Evolutionary conservation across 2,888 invertebrate species (phyloP), one percentile per base, ranked within the genome.

Genomic region (Chalcis sispes): DNA sequence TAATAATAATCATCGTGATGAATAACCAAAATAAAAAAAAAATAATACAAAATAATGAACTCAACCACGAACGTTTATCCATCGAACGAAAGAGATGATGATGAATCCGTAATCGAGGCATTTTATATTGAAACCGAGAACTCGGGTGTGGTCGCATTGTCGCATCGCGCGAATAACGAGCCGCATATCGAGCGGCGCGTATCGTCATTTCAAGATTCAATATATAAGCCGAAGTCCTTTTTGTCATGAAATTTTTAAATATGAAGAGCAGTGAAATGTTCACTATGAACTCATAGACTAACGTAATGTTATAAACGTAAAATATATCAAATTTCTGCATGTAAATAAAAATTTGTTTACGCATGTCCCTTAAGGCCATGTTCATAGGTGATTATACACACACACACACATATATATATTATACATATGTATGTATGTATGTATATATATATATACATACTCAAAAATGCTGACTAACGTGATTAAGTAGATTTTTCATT

Each of bases 401-500:
- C 10, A 36, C 10, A 36, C 36, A 36, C 36, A 36, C 36, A 36
- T 10, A 36, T n/a, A n/a, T n/a, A n/a, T n/a, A n/a, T n/a, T n/a
- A n/a, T n/a, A n/a, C n/a, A n/a, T n/a, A n/a, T n/a, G n/a, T n/a
- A n/a, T n/a, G n/a, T n/a, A n/a, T n/a, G n/a, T n/a, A n/a, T n/a
- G n/a, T n/a, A n/a, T n/a, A n/a, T n/a, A n/a, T n/a, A n/a, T n/a
- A 46, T 46, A 46, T n/a, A 46, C 20, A 50, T 50, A 64, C 64
- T 72, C 56, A 64, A 56, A 40, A 23, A 72, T 32, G 64, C 54
- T 72, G 72, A 72, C 27, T 65, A 56, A 62, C 25, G 40, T 42
- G 42, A 59, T 71, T 56, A 72, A 72, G 29, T 72, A 72, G 72
- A 72, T 72, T 72, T 71, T 71, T 65, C 65, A 75, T 75, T 75